A percentile compares a stretch with the other conserved stretches of the same genome.
phyloP scores from a whole-genome alignment of 2,888 invertebrate species.

The Allacma fusca region DNA sequence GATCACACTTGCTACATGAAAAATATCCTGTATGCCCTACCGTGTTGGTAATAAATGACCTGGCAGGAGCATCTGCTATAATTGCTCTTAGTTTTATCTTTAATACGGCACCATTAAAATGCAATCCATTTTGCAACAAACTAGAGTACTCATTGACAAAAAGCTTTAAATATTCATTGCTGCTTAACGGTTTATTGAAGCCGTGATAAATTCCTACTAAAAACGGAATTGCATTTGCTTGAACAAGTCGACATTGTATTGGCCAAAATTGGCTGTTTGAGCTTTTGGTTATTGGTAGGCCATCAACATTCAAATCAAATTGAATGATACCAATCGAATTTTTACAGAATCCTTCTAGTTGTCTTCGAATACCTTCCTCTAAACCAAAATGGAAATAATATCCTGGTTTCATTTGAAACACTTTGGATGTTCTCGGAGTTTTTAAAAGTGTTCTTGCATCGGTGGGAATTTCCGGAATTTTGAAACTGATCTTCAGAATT shows the following conservation, averaged over 20 bases:
- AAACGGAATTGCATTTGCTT: background rate
- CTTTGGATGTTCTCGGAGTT: too few relatives aligned
- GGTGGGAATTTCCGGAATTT: too few relatives aligned
- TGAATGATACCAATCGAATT: background rate
- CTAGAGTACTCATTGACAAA: conserved; percentile 16
- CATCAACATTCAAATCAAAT: conserved; percentile 18
- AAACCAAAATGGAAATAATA: background rate
- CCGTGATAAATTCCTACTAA: conserved; percentile 9
- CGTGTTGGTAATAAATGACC: conserved; percentile 13
- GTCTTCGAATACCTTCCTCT: too few relatives aligned
- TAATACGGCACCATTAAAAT: background rate
- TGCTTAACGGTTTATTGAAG: background rate
- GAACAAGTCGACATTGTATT: background rate
- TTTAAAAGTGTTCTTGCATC: too few relatives aligned
- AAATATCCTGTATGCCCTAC: conserved; percentile 23
- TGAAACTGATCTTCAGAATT: too few relatives aligned
- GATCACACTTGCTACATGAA: conserved; percentile 31
- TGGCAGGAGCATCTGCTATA: conserved; percentile 38
- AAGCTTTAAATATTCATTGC: conserved; percentile 16
- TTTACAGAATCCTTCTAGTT: background rate
- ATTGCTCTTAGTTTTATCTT: background rate
- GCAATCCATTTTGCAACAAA: conserved; percentile 1
- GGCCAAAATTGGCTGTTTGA: background rate
- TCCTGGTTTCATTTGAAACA: background rate
- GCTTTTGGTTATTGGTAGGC: conserved; percentile 13